Evolutionary conservation across 2,113 vertebrate species (phyloP).

Genomic region (Psophia crepitans): DNA sequence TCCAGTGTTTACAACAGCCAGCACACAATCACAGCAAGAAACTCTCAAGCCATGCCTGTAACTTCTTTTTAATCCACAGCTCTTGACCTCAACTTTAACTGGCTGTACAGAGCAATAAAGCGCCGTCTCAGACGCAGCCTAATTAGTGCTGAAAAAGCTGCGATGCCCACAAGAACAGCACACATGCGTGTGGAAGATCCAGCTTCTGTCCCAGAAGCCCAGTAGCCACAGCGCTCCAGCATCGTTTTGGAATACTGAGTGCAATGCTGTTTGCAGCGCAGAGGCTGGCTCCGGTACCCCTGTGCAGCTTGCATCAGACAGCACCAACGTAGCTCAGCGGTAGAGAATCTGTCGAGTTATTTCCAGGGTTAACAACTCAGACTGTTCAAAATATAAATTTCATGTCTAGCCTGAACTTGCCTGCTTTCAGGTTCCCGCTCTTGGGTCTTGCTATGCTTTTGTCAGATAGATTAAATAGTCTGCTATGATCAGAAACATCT

Average conservation of each 20-base stretch:
- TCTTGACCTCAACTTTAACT: not conserved
- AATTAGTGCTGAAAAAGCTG: not conserved
- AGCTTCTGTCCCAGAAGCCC: not conserved
- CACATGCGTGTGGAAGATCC: not conserved
- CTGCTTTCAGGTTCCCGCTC: constrained; percentile 5
- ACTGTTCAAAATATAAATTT: not conserved
- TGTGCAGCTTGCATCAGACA: not conserved
- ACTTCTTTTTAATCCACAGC: not conserved
- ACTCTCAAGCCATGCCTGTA: not conserved
- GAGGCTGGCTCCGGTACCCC: not conserved
- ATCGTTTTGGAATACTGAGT: not conserved
- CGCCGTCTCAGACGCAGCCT: not conserved
- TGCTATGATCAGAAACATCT: constrained; percentile 3
- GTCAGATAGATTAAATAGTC: constrained; percentile 3
- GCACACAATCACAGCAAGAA: not conserved
- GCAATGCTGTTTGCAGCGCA: not conserved
- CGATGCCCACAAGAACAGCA: not conserved
- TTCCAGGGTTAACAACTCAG: constrained; percentile 18
- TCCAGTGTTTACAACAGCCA: not conserved
- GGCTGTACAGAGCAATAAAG: not conserved
- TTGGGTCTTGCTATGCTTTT: constrained; percentile 17
- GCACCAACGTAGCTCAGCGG: not conserved
- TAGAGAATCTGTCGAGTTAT: not conserved
- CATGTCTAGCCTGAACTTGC: not conserved
- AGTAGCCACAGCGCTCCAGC: not conserved